phyloP scores from a whole-genome alignment of 1,140 invertebrate genomes.

The Pararge aegeria region DNA sequence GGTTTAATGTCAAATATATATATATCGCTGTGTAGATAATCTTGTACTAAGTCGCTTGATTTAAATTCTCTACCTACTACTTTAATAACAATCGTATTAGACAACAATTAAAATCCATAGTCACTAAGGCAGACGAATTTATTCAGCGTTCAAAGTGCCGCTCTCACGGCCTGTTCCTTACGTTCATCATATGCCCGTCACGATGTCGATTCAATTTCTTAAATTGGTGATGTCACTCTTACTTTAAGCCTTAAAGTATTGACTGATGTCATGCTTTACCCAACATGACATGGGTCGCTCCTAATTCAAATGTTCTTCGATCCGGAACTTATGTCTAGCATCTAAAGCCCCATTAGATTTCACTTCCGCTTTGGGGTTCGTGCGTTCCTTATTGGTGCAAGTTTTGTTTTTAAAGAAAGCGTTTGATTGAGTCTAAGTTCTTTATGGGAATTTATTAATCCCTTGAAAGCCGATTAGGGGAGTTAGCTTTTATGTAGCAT shows the following conservation, averaged over 20 bases:
- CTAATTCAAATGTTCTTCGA: constrained; percentile 25
- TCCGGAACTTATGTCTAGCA: constrained; percentile 14
- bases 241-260: constrained; percentile 36
- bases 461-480: too few relatives aligned
- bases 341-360: constrained; percentile 24
- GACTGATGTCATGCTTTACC: constrained; percentile 57
- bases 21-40: background rate
- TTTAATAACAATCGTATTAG: background rate
- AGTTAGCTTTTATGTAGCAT: too few relatives aligned
- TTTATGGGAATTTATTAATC: too few relatives aligned
- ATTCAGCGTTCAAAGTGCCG: constrained; percentile 8
- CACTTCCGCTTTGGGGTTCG: constrained; percentile 19
- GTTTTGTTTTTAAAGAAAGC: too few relatives aligned
- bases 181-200: constrained; percentile 34
- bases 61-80: too few relatives aligned
- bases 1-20: background rate
- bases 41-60: too few relatives aligned
- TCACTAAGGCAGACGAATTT: constrained; percentile 14
- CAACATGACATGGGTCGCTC: constrained; percentile 29
- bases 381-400: constrained; percentile 1
- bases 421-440: too few relatives aligned
- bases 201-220: constrained; percentile 42
- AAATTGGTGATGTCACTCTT: constrained; percentile 62
- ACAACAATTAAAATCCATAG: background rate
- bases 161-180: constrained; percentile 9